Conservation (phyloP, 2,797 vertebrate genomes). For the Chaenodraco wilsoni region DNA sequence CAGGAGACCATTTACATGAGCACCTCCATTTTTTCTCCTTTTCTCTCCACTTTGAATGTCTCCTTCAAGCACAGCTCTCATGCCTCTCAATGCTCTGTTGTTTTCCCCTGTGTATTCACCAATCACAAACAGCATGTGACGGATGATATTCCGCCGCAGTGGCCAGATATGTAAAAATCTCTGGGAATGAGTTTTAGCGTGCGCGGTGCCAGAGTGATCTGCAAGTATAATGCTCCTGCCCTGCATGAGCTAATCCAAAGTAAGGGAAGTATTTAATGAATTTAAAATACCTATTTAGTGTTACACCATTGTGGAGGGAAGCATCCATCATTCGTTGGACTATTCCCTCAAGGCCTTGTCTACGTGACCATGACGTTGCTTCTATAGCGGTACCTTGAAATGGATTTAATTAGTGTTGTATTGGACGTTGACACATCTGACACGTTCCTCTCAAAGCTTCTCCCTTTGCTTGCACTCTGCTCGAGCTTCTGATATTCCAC, state of each 20-base stretch:
- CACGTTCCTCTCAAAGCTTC: conserved; percentile 22
- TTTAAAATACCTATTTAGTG: conserved; percentile 69
- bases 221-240: conserved; percentile 72
- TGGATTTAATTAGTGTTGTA: conserved; percentile 44
- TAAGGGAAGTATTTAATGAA: conserved; percentile 66
- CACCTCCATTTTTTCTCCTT: conserved; percentile 34
- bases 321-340: conserved; percentile 64
- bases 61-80: conserved; percentile 54
- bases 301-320: conserved; percentile 47
- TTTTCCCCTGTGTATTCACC: conserved; percentile 60
- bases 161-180: conserved; percentile 66
- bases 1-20: conserved; percentile 28
- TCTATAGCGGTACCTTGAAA: conserved; percentile 39
- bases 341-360: conserved; percentile 43
- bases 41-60: conserved; percentile 26
- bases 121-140: conserved; percentile 72
- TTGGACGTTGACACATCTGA: conserved; percentile 25
- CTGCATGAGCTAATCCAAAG: conserved; percentile 59
- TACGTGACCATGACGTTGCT: conserved; percentile 44
- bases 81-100: conserved; percentile 53
- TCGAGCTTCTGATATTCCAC: conserved; percentile 5
- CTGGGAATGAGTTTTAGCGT: conserved; percentile 52
- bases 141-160: conserved; percentile 65
- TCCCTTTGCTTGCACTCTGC: not conserved
- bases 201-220: conserved; percentile 63